phyloP scores from a whole-genome alignment of 1,140 invertebrate species.

The Euwallacea similis region DNA sequence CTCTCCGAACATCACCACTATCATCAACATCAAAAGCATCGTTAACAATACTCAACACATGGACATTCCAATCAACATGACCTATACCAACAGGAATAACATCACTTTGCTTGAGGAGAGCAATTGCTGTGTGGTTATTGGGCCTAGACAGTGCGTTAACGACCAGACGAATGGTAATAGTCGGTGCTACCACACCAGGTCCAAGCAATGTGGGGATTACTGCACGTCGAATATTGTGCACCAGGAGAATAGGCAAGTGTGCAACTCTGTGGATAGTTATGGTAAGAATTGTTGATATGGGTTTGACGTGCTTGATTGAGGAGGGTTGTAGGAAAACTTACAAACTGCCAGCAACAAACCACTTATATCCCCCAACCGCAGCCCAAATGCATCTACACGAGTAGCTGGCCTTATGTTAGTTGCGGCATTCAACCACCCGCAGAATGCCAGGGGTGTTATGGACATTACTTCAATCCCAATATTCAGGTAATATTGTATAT shows the following conservation, averaged over 20 bases:
- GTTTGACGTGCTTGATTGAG: too few relatives aligned
- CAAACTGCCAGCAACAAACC: conserved; percentile 44
- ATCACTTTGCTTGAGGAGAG: conserved; percentile 39
- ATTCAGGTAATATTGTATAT: conserved; percentile 14
- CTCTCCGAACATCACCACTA: conserved; percentile 47
- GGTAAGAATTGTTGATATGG: background rate
- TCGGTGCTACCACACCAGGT: conserved; percentile 48
- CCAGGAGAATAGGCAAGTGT: conserved; percentile 45
- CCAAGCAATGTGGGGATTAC: conserved; percentile 45
- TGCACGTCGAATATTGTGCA: conserved; percentile 48
- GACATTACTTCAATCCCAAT: conserved; percentile 41
- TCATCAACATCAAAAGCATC: conserved; percentile 50
- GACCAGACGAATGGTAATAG: conserved; percentile 39
- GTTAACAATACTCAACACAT: conserved; percentile 51
- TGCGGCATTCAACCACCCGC: conserved; percentile 41
- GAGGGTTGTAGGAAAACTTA: conserved; percentile 14
- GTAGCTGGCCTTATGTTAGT: conserved; percentile 50
- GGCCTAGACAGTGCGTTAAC: conserved; percentile 48
- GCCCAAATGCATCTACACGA: conserved; percentile 47
- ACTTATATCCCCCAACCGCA: conserved; percentile 51
- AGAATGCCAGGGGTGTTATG: conserved; percentile 48
- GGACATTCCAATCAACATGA: conserved; percentile 48
- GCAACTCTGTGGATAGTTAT: conserved; percentile 33
- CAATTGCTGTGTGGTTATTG: conserved; percentile 36
- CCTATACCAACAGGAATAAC: conserved; percentile 50